Percentiles rank a stretch among this genome's conserved stretches.
These are phyloP conservation scores for Nixonia krombeini DNA, from an alignment of 1,140 invertebrate species.

Conservation along the genomic window DNA sequence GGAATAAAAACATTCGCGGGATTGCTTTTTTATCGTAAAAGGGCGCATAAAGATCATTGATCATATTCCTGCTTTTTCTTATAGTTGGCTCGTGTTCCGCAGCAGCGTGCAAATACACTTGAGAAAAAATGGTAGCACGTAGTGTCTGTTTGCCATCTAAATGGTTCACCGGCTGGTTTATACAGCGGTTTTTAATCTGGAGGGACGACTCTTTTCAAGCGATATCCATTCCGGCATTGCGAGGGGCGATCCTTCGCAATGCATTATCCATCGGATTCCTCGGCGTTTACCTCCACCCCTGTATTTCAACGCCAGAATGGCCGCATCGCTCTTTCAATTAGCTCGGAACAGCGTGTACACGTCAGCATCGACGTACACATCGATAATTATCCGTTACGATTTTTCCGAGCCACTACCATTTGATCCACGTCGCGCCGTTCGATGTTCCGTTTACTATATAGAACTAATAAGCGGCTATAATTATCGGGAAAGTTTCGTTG, in stretches of 20 bases:
- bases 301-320: conserved; percentile 37
- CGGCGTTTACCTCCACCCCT: neutral
- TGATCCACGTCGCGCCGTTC: neutral
- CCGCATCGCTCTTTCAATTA: conserved; percentile 43
- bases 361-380: conserved; percentile 15
- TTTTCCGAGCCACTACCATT: conserved; percentile 5
- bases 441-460: neutral
- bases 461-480: neutral
- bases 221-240: conserved; percentile 41
- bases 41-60: too few relatives aligned
- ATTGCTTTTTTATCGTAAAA: too few relatives aligned
- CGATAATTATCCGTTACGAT: conserved; percentile 38
- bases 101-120: too few relatives aligned
- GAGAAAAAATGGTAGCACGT: neutral
- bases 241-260: conserved; percentile 51
- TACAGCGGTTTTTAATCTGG: conserved; percentile 45
- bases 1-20: too few relatives aligned
- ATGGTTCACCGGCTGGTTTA: conserved; percentile 33
- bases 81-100: too few relatives aligned
- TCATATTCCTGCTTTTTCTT: too few relatives aligned
- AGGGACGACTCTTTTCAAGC: conserved; percentile 27
- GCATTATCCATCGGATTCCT: conserved; percentile 48
- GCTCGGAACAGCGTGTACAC: conserved; percentile 2
- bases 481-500: neutral
- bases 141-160: conserved; percentile 42